Percentiles rank a stretch among this genome's conserved stretches.
Conservation (phyloP, 1,140 invertebrate species). For the Centruroides sculpturatus region DNA sequence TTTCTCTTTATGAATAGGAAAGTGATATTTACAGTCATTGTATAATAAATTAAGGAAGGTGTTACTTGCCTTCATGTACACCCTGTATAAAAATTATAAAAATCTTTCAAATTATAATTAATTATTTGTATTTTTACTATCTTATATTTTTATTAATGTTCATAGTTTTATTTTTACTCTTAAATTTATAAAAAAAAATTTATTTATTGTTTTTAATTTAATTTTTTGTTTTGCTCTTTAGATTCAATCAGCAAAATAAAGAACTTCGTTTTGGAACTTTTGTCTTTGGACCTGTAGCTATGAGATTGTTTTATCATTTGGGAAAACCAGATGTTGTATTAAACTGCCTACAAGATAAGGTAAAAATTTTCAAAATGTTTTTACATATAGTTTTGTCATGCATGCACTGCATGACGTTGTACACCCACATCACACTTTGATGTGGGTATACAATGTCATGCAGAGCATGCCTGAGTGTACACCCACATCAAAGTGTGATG, state of each 20-base stretch:
- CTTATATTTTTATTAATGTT: too few relatives aligned
- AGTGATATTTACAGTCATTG: not conserved
- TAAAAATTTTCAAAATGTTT: not conserved
- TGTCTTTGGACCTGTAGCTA: constrained; percentile 65
- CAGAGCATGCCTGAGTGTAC: too few relatives aligned
- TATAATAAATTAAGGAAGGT: constrained; percentile 36
- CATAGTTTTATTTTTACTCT: too few relatives aligned
- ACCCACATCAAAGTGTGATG: too few relatives aligned
- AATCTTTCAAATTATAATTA: too few relatives aligned
- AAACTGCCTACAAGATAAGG: constrained; percentile 26
- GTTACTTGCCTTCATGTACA: constrained; percentile 3
- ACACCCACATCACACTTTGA: too few relatives aligned
- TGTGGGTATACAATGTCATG: too few relatives aligned
- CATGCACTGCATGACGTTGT: too few relatives aligned
- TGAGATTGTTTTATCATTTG: constrained; percentile 57
- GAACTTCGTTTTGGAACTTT: constrained; percentile 57
- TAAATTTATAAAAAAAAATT: not conserved
- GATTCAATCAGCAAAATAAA: constrained; percentile 54
- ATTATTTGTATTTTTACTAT: too few relatives aligned
- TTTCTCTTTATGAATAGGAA: too few relatives aligned
- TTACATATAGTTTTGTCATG: not conserved
- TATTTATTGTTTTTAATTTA: not conserved
- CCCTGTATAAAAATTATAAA: not conserved
- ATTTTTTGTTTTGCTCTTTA: constrained; percentile 25
- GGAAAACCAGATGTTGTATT: constrained; percentile 51